These are phyloP conservation scores for Pteromalus puparum DNA, from an alignment of 1,140 invertebrate genomes.

Conservation along the genomic window DNA sequence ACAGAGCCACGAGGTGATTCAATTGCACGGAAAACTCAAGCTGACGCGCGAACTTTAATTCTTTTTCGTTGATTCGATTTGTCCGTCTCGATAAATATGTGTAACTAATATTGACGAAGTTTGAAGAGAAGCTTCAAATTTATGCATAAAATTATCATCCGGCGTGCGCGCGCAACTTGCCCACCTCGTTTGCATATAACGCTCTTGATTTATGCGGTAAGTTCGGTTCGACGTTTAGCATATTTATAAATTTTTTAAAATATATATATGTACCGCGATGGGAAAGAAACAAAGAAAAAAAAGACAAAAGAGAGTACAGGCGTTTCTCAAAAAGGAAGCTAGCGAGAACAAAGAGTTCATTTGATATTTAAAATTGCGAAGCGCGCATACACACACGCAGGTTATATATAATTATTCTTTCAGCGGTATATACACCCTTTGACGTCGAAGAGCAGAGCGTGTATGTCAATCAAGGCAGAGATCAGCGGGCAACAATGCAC, in stretches of 20 bases:
- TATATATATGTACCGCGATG: neutral
- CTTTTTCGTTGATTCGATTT: neutral
- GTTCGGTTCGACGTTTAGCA: too few species aligned
- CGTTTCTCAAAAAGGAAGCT: neutral
- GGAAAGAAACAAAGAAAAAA: neutral
- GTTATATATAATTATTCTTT: slow-evolving; percentile 17
- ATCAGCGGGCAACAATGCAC: slow-evolving; percentile 24
- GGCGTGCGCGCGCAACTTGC: neutral
- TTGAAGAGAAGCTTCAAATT: neutral
- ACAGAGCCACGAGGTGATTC: too few species aligned
- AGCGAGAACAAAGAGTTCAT: neutral
- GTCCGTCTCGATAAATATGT: too few species aligned
- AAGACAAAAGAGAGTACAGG: neutral
- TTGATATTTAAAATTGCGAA: slow-evolving; percentile 50
- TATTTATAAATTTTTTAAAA: too few species aligned
- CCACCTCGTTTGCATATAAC: neutral
- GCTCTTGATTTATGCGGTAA: neutral
- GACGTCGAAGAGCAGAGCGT: slow-evolving; percentile 29
- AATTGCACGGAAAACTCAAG: too few species aligned
- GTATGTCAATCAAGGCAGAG: slow-evolving; percentile 32
- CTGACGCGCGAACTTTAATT: neutral
- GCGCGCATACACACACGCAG: slow-evolving; percentile 13
- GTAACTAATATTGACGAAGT: neutral
- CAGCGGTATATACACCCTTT: slow-evolving; percentile 14
- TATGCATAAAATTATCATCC: neutral